Percentiles rank a stretch among this genome's conserved stretches.
Evolutionary conservation across 2,888 invertebrate genomes (phyloP).

Genomic region (Dicyrtoma fusca): DNA sequence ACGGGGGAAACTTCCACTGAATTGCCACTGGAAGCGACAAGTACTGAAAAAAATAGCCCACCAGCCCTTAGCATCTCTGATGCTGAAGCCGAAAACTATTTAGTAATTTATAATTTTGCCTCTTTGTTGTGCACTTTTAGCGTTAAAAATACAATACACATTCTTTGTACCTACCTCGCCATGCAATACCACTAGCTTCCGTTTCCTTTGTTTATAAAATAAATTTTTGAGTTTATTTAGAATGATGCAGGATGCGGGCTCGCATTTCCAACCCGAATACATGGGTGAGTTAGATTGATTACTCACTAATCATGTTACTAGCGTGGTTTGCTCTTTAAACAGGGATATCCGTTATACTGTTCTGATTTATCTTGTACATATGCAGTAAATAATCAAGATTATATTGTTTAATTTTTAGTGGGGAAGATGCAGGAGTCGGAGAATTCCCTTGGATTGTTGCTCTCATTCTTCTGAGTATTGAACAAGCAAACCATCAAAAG

Average conservation of each 20-base stretch:
- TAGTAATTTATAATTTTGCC: neutral
- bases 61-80: too few species aligned
- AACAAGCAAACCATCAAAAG: neutral
- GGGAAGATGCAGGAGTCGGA: conserved; percentile 21
- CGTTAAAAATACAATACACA: too few species aligned
- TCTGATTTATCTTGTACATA: too few species aligned
- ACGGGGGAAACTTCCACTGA: neutral
- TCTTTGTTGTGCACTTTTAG: neutral
- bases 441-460: conserved; percentile 41
- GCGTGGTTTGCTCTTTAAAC: too few species aligned
- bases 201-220: too few species aligned
- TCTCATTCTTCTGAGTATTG: conserved; percentile 26
- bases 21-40: neutral
- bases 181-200: too few species aligned
- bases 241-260: conserved; percentile 35
- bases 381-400: too few species aligned
- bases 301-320: too few species aligned
- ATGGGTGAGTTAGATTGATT: too few species aligned
- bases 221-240: neutral
- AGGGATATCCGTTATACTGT: too few species aligned
- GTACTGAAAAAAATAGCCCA: neutral
- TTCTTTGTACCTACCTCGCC: too few species aligned
- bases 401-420: too few species aligned
- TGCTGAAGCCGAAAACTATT: neutral
- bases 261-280: conserved; percentile 31